Percentiles rank a stretch among this genome's conserved stretches.
These are phyloP conservation scores for Tachysurus fulvidraco DNA, from an alignment of 2,113 vertebrate species.

Conservation along the genomic window DNA sequence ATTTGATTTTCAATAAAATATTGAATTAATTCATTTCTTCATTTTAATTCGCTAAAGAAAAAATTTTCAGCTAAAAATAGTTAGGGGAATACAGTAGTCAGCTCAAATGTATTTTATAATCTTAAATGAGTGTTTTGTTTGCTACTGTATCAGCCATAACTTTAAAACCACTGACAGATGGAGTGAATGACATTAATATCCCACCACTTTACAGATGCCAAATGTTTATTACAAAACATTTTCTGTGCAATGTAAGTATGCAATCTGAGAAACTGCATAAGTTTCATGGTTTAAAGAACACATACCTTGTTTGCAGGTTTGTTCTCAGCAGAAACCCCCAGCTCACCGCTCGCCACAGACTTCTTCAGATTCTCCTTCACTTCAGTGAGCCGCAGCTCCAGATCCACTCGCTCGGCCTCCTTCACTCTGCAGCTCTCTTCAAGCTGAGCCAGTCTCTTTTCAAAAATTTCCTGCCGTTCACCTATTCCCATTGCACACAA, in stretches of 20 bases:
- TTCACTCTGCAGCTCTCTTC: constrained; percentile 85
- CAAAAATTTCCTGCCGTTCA: constrained; percentile 70
- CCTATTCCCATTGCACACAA: constrained; percentile 64
- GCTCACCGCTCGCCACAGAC: constrained; percentile 85
- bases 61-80: background rate
- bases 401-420: constrained; percentile 85
- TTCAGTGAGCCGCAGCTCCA: constrained; percentile 86
- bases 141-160: no score
- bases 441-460: constrained; percentile 76
- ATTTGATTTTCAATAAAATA: no score
- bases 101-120: no score
- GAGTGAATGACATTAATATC: no score
- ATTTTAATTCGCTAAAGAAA: background rate
- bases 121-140: no score
- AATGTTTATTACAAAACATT: background rate
- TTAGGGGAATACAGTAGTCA: no score
- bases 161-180: background rate
- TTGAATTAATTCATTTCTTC: background rate
- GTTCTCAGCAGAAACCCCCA: constrained; percentile 76
- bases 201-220: no score
- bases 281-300: background rate
- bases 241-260: background rate
- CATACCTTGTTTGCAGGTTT: constrained; percentile 69
- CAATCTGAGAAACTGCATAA: background rate
- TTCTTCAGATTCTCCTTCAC: constrained; percentile 94